Base-by-base conservation (phyloP, 2,797 vertebrate genomes). In the Spinus olivaceus region DNA sequence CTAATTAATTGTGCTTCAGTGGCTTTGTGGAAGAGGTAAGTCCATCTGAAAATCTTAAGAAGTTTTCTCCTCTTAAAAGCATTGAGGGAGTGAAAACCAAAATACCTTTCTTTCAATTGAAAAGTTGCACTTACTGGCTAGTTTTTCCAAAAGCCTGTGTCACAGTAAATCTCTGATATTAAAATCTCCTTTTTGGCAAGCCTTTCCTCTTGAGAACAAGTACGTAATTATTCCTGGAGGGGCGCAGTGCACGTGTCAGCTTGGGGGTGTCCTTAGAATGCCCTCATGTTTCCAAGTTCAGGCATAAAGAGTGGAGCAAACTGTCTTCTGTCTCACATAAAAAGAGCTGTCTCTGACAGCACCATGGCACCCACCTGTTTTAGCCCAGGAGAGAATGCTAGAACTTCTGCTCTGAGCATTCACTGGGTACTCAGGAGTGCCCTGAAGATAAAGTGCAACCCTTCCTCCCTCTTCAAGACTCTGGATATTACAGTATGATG, bases 311-410 rank as follows among this genome's bases (percentile, higher is more conserved):
- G 1, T 12, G 22, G 25, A 56, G 56, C 77, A 64, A 72, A 59
- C 14, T 19, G 10, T 47, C 1, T 32, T 37, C 15, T 42, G 27
- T 50, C 30, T 67, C 28, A 30, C 28, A 9, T 30, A 23, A 22
- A 23, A 33, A 32, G 15, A 61, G 21, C 25, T 66, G 28, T 35
- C 69, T 37, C 18, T 53, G 61, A 19, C 9, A 50, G 7, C 25
- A 9, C 17, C 18, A 24, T 9, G 25, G 14, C 5, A 3, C 32
- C 7, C 4, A 2, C 44, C 6, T 0, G 5, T 7, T 54, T 77
- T 23, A 77, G 27, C 16, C 32, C 49, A 39, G 42, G 14, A 37
- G 20, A 63, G 63, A 63, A 53, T 12, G 17, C 12, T 8, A 24
- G 35, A 84, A 27, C 11, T 37, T 64, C 65, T 77, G 41, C 33